Evolutionary conservation across 2,888 invertebrate genomes (phyloP).

Genomic region (Synanthedon andrenaeformis): DNA sequence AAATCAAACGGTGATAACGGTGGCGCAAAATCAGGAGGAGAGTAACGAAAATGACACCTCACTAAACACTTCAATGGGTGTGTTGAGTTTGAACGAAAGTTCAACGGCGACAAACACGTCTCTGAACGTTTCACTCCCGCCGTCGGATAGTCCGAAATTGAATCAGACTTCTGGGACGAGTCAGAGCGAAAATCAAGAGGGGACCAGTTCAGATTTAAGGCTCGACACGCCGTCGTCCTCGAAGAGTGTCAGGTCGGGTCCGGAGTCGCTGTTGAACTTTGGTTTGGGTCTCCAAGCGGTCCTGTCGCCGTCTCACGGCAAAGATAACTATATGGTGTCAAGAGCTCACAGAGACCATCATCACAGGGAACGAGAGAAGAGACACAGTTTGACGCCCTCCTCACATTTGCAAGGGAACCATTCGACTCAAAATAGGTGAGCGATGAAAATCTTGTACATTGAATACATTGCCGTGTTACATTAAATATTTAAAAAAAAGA

Average conservation of each 20-base stretch:
- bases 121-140: slow-evolving; percentile 50
- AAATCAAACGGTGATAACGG: slow-evolving; percentile 27
- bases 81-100: slow-evolving; percentile 53
- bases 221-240: slow-evolving; percentile 48
- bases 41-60: slow-evolving; percentile 34
- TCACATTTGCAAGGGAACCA: slow-evolving; percentile 47
- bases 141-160: slow-evolving; percentile 49
- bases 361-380: slow-evolving; percentile 49
- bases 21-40: slow-evolving; percentile 18
- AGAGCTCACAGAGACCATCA: slow-evolving; percentile 38
- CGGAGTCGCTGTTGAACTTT: slow-evolving; percentile 47
- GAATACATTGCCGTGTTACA: no score
- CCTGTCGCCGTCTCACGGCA: slow-evolving; percentile 48
- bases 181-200: slow-evolving; percentile 28
- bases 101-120: slow-evolving; percentile 61
- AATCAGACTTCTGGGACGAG: slow-evolving; percentile 25
- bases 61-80: slow-evolving; percentile 49
- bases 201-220: slow-evolving; percentile 28
- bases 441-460: not conserved
- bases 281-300: slow-evolving; percentile 51
- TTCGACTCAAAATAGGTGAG: slow-evolving; percentile 49
- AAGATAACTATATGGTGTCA: slow-evolving; percentile 35
- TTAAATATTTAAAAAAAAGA: no score
- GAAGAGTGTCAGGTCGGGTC: slow-evolving; percentile 33
- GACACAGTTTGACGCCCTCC: slow-evolving; percentile 67